Base-by-base conservation (phyloP, 2,797 vertebrate species). In the Sylvilagus floridanus region DNA sequence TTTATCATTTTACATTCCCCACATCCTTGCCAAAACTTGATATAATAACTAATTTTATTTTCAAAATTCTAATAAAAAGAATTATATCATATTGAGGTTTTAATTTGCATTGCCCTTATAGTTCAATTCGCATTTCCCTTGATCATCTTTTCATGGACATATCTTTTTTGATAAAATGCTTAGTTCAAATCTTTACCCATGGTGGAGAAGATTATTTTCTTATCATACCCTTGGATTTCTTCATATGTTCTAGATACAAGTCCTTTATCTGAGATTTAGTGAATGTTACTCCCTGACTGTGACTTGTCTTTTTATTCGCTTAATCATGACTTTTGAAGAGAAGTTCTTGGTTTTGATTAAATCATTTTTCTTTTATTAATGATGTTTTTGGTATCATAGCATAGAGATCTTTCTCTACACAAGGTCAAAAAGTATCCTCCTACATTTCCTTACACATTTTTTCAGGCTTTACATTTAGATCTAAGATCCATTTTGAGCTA, bases 21-120 rank as follows among this genome's bases (percentile, higher is more conserved):
- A 42, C 42, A 42, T 47, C 63, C 17, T 52, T 93, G 82, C 75
- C 81, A 93, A 54, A 28, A 75, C 54, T 81, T 32, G 17, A 32
- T 69, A 63, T 69, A 30, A 32, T 47, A 42, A 77, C 11, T 54
- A 90, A 90, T 95, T 93, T 90, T 71, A 95, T 76, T 76, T 82
- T 76, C 86, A 69, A 90, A 6, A 47, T 77, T 71, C 54, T 78
- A 82, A 11, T 42, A 68, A 24, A 81, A 50, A 8, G 42, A 47
- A 14, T 54, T 30, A 17, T 47, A 71, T 52, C 4, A 75, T 32
- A 42, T 1, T 84, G 28, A 85, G 50, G 28, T 76, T 92, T 90
- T 76, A 81, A 86, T 93, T 62, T 69, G 42, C 42, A 42, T 42
- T 42, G 7, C 9, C 42, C 42, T 42, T 42, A 42, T 42, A 8